Evolutionary conservation across 2,888 invertebrate species (phyloP).

Genomic region (Phaedon cochleariae): DNA sequence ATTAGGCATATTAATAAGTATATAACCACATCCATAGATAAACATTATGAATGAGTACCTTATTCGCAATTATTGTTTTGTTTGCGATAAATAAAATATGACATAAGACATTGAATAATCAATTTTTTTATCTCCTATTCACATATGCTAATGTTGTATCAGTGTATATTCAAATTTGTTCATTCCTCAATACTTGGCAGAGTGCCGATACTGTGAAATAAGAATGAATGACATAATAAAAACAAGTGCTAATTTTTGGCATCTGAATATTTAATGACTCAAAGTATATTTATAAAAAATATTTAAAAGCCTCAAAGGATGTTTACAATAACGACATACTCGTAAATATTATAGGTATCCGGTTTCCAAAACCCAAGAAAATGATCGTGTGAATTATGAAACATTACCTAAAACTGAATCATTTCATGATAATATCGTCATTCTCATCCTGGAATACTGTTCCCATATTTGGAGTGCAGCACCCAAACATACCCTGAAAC

Average conservation of each 20-base stretch:
- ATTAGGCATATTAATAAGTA: background rate
- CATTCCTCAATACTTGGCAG: background rate
- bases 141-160: too few species aligned
- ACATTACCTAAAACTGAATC: too few species aligned
- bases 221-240: background rate
- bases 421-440: too few species aligned
- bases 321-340: too few species aligned
- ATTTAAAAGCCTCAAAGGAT: too few species aligned
- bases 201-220: background rate
- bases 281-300: background rate
- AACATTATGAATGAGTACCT: background rate
- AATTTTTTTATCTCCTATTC: background rate
- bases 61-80: background rate
- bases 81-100: background rate
- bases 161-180: background rate
- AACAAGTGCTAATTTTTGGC: background rate
- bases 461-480: too few species aligned
- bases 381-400: too few species aligned
- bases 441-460: too few species aligned
- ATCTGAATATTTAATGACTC: background rate
- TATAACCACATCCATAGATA: too few species aligned
- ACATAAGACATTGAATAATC: background rate
- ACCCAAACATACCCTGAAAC: too few species aligned
- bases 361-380: too few species aligned
- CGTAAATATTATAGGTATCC: too few species aligned